These are phyloP conservation scores for Mastomys natalensis DNA, from an alignment of 2,113 vertebrate species.

Conservation along the genomic window DNA sequence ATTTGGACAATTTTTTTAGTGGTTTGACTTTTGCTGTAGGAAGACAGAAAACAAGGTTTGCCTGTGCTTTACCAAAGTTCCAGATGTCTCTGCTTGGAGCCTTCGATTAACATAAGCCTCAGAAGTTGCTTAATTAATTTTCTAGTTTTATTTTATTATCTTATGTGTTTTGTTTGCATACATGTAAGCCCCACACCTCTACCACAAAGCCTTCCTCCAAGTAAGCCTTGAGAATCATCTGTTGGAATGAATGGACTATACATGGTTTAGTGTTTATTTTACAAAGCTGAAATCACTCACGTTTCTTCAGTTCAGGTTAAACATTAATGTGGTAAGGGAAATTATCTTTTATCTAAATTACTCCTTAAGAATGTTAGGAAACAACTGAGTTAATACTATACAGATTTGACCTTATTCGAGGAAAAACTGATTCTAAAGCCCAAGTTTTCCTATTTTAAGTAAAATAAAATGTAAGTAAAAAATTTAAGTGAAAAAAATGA, in stretches of 20 bases:
- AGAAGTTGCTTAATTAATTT: background rate
- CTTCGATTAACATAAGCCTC: background rate
- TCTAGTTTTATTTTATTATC: background rate
- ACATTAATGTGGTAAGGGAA: slow-evolving; percentile 23
- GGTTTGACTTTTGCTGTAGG: background rate
- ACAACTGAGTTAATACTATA: slow-evolving; percentile 26
- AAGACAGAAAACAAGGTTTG: background rate
- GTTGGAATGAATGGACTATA: slow-evolving; percentile 8
- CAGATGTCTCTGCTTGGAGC: background rate
- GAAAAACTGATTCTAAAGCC: background rate
- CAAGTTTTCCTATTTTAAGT: slow-evolving; percentile 38
- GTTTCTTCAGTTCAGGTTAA: slow-evolving; percentile 2
- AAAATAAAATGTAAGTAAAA: background rate
- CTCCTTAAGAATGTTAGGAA: background rate
- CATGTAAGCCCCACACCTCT: background rate
- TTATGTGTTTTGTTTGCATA: background rate
- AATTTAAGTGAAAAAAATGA: background rate
- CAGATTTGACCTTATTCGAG: background rate
- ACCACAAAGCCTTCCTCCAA: background rate
- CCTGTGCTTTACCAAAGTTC: background rate
- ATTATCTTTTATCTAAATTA: slow-evolving; percentile 46
- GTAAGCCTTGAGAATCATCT: background rate
- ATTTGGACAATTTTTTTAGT: background rate
- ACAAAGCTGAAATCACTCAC: background rate
- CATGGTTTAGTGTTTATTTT: background rate